Evolutionary conservation across 2,113 vertebrate genomes (phyloP).

Genomic region (Cryptoleucopteryx plumbea): DNA sequence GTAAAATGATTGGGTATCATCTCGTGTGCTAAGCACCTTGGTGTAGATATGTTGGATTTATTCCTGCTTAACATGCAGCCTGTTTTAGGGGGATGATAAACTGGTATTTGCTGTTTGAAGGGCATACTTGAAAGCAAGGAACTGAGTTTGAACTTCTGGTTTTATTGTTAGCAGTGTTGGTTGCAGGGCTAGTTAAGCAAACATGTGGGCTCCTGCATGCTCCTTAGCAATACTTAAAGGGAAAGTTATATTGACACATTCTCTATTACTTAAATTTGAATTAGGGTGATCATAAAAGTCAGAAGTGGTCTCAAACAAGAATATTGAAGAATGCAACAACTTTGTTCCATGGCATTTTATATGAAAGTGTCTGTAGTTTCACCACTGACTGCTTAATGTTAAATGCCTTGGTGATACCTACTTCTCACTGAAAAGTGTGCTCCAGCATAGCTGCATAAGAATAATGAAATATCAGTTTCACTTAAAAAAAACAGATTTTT

Average conservation of each 20-base stretch:
- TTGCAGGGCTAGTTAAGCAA: conserved; percentile 61
- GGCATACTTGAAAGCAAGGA: conserved; percentile 54
- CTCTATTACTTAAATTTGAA: conserved; percentile 9
- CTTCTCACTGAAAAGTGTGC: background rate
- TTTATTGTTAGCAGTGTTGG: conserved; percentile 56
- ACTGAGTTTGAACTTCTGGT: conserved; percentile 66
- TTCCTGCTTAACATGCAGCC: conserved; percentile 2
- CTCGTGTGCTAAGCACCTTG: background rate
- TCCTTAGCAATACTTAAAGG: conserved; percentile 46
- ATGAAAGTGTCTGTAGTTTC: background rate
- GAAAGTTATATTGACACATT: conserved; percentile 62
- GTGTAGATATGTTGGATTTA: background rate
- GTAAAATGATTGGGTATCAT: background rate
- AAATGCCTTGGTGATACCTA: background rate
- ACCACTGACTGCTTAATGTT: background rate
- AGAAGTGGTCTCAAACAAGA: conserved; percentile 22
- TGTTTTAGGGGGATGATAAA: conserved; percentile 33
- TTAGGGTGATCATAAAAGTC: conserved; percentile 42
- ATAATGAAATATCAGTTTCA: background rate
- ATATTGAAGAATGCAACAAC: background rate
- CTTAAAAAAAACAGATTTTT: background rate
- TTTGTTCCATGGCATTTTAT: background rate
- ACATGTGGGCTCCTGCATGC: conserved; percentile 49
- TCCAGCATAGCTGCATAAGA: background rate
- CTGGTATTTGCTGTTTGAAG: conserved; percentile 61